Evolutionary conservation across 53 echinoderm and acorn worm species (phyloP).

Genomic region (Astropecten irregularis): DNA sequence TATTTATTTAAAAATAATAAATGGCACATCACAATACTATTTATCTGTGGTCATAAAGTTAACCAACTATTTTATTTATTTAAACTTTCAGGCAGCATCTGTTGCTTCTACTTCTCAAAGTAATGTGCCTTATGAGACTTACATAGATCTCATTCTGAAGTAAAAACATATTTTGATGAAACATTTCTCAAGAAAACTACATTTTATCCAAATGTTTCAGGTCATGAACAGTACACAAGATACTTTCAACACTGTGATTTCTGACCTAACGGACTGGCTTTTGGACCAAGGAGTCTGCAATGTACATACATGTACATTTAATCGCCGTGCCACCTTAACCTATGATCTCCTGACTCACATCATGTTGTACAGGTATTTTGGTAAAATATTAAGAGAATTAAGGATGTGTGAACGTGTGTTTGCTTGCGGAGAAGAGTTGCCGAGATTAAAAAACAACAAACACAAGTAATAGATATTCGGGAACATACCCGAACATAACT

Average conservation of each 20-base stretch:
- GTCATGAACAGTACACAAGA: conserved; percentile 11
- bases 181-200: not conserved
- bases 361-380: conserved; percentile 13
- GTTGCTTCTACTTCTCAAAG: conserved; percentile 4
- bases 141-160: conserved; percentile 10
- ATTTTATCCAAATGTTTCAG: conserved; percentile 11
- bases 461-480: not conserved
- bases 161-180: conserved; percentile 1
- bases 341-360: conserved; percentile 10
- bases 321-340: conserved; percentile 12
- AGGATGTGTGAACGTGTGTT: not conserved
- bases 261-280: conserved; percentile 2
- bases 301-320: conserved; percentile 28
- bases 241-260: conserved; percentile 9
- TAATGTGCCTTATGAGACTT: not conserved
- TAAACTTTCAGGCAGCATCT: conserved; percentile 2
- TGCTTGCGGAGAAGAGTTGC: conserved; percentile 13
- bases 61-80: conserved; percentile 1
- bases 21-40: not conserved
- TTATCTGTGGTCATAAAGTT: conserved; percentile 9
- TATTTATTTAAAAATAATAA: too few relatives aligned
- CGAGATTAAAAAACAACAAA: conserved; percentile 1
- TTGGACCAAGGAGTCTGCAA: conserved; percentile 22
- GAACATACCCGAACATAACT: conserved; percentile 14
- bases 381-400: conserved; percentile 10